Conservation (phyloP, 2,113 vertebrate genomes). For the Spea bombifrons region DNA sequence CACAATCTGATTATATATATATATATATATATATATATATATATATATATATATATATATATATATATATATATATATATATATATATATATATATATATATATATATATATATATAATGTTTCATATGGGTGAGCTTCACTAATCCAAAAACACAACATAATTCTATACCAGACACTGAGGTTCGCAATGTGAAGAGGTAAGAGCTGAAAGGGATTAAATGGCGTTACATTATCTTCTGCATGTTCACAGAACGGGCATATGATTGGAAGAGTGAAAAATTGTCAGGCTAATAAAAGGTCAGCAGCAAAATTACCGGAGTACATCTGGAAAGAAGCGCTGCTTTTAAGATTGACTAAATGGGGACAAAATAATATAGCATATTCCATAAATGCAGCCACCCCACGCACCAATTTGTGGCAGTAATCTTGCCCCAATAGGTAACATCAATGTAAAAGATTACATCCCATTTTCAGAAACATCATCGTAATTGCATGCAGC, state of each 20-base stretch:
- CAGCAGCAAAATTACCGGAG: constrained; percentile 17
- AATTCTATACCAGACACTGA: neutral
- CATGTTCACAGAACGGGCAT: neutral
- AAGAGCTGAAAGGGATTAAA: neutral
- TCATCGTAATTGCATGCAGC: constrained; percentile 20
- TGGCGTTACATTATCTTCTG: neutral
- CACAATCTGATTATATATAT: too few species aligned
- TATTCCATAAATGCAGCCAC: constrained; percentile 8
- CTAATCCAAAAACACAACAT: neutral
- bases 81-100: neutral
- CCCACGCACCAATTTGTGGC: constrained; percentile 24
- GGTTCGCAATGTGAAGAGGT: neutral
- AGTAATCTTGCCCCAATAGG: constrained; percentile 23
- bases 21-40: neutral
- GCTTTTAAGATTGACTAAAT: constrained; percentile 27
- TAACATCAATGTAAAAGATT: constrained; percentile 16
- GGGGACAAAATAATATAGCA: constrained; percentile 27
- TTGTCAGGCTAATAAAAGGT: constrained; percentile 32
- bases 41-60: neutral
- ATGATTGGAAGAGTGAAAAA: constrained; percentile 28
- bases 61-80: too few species aligned
- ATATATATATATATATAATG: too few species aligned
- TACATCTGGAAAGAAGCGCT: constrained; percentile 1
- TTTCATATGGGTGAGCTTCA: neutral
- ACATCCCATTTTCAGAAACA: constrained; percentile 12